A percentile compares a stretch with the other conserved stretches of the same genome.
Evolutionary conservation across 53 echinoderm and acorn worm species (phyloP).

Genomic region (Echinometra lucunter): DNA sequence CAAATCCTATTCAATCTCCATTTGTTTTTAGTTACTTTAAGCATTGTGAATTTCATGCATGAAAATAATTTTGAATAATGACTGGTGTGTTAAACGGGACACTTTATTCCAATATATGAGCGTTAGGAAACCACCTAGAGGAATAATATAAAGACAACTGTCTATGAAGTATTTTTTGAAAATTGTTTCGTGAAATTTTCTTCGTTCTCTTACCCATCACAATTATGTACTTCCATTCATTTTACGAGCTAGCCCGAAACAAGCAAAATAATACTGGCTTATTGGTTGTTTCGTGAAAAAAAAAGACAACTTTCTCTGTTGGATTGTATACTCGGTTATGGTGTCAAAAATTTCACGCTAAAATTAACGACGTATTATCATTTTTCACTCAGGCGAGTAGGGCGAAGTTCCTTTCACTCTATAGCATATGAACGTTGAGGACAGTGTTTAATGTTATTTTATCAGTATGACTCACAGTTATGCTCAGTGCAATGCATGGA

Average conservation of each 20-base stretch:
- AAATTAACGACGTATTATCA: not conserved
- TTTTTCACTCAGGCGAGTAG: not conserved
- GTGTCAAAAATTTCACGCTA: not conserved
- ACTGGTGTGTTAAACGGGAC: no score
- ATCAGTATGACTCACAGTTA: not conserved
- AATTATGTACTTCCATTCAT: not conserved
- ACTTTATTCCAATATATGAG: no score
- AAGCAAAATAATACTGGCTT: not conserved
- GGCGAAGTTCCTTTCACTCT: not conserved
- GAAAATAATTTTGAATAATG: no score
- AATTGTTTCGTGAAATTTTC: no score
- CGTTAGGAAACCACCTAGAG: no score
- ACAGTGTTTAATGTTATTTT: not conserved
- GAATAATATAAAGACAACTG: no score
- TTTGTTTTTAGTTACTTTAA: no score
- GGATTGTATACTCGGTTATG: not conserved
- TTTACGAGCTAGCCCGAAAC: not conserved
- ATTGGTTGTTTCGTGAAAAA: not conserved
- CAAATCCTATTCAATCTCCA: no score
- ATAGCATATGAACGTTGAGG: not conserved
- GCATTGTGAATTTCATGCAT: no score
- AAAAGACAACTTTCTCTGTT: not conserved
- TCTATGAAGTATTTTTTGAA: no score
- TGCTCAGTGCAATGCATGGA: not conserved
- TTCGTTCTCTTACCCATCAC: not conserved